Base-by-base conservation (phyloP, 1,140 invertebrate species). In the Sinella curviseta region DNA sequence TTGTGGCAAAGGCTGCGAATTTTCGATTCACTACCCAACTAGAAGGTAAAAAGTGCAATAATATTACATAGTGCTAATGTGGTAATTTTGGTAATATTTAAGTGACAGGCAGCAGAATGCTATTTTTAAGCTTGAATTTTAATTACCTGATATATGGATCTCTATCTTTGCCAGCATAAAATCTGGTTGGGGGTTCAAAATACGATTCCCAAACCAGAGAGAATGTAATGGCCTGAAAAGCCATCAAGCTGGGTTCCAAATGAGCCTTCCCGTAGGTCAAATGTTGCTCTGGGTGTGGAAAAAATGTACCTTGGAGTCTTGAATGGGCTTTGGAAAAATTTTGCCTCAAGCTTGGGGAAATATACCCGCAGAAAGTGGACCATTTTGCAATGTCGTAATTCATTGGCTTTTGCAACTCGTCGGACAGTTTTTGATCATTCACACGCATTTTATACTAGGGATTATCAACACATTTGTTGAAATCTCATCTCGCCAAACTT, bases 181-280 rank as follows among this genome's bases (percentile, higher is more conserved):
- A 0, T 0, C 35, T 35, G 2, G 1, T 26, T 26, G 65, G n/a
- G 2, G 33, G 30, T 20, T 55, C 26, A 24, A 73, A 70, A 2
- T 74, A 74, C 8, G 54, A 34, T 20, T 34, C 60, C 75, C 78
- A 77, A 0, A 80, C 24, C 0, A 78, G 12, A 26, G 70, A 74
- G 36, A 77, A 82, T 1, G 54, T 33, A 17, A 73, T 14, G 0
- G 78, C 81, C 73, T 80, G 78, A 28, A 73, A 82, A 0, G 76
- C 74, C 48, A 79, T 36, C 1, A 81, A 30, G 14, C 35, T 31
- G 8, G 75, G 1, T 1, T 60, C 8, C 1, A n/a, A 35, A 30
- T 48, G 20, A 12, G 79, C 30, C 1, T 16, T 39, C 2, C 79
- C 79, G 1, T 77, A 17, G 1, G 2, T 8, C 17, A 74, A n/a